Percentiles rank a stretch among this genome's conserved stretches.
Conservation (phyloP, 2,113 vertebrate species). For the Orthonyx spaldingii region DNA sequence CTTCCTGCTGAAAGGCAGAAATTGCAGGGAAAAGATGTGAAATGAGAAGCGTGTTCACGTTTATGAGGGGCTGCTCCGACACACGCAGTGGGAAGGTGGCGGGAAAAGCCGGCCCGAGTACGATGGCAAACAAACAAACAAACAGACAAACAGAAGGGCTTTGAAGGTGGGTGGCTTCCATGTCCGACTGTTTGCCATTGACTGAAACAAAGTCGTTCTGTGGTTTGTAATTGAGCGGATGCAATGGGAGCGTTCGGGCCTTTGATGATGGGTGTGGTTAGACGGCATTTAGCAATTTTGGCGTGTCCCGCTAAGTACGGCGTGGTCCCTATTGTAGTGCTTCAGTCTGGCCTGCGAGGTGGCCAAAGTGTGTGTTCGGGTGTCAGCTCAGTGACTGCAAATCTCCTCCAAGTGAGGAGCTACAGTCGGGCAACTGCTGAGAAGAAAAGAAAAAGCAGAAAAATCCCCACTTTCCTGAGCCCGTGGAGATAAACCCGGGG, state of each 20-base stretch:
- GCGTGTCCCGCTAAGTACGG: constrained; percentile 55
- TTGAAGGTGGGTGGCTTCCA: constrained; percentile 66
- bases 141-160: constrained; percentile 43
- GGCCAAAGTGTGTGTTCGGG: neutral
- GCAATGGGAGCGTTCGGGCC: constrained; percentile 59
- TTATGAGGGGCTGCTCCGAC: neutral
- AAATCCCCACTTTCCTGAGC: neutral
- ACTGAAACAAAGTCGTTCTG: constrained; percentile 63
- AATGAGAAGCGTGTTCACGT: neutral
- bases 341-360: neutral
- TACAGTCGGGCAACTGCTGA: neutral
- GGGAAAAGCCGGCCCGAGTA: neutral
- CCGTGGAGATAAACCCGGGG: neutral
- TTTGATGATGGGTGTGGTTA: constrained; percentile 73
- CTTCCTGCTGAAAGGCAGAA: neutral
- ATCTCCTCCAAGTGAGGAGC: neutral
- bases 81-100: neutral
- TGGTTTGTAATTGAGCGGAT: constrained; percentile 73
- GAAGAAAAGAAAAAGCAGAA: neutral
- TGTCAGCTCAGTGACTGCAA: neutral
- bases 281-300: constrained; percentile 64
- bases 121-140: constrained; percentile 29
- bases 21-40: neutral
- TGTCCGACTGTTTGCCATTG: constrained; percentile 61
- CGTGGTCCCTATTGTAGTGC: neutral